These are phyloP conservation scores for Euglossa dilemma DNA, from an alignment of 1,140 invertebrate genomes.

Conservation along the genomic window DNA sequence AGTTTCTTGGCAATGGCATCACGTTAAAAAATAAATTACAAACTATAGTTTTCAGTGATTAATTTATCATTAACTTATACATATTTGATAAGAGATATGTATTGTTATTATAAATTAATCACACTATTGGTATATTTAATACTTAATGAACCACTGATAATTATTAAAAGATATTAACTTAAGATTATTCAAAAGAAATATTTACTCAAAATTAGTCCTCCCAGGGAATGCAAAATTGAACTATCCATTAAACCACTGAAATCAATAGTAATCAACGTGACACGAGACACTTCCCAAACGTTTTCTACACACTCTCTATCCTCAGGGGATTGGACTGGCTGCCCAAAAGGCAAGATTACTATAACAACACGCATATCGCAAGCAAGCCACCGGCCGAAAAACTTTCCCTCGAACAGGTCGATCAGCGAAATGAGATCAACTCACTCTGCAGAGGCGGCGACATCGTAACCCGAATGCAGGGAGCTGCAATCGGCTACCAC, in stretches of 20 bases:
- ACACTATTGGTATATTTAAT: no score
- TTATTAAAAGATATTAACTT: neutral
- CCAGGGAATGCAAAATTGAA: neutral
- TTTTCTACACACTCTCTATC: neutral
- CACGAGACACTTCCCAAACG: neutral
- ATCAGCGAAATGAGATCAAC: conserved; percentile 40
- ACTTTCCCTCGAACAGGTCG: conserved; percentile 37
- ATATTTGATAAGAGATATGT: neutral
- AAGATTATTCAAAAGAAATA: neutral
- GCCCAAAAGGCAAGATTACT: neutral
- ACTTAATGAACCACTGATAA: neutral
- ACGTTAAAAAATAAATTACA: no score
- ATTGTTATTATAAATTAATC: no score
- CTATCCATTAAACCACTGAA: neutral
- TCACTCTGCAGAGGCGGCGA: conserved; percentile 57
- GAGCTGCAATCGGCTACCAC: conserved; percentile 58
- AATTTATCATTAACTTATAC: neutral
- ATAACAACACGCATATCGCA: neutral
- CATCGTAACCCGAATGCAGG: conserved; percentile 63
- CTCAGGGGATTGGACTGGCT: no score
- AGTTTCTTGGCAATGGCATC: no score
- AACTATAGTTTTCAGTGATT: neutral
- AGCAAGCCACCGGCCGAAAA: neutral
- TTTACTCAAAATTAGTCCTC: neutral
- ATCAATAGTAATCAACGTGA: neutral